Percentiles rank a stretch among this genome's conserved stretches.
These are phyloP conservation scores for Nycticebus coucang DNA, from an alignment of 2,113 vertebrate species.

Conservation along the genomic window DNA sequence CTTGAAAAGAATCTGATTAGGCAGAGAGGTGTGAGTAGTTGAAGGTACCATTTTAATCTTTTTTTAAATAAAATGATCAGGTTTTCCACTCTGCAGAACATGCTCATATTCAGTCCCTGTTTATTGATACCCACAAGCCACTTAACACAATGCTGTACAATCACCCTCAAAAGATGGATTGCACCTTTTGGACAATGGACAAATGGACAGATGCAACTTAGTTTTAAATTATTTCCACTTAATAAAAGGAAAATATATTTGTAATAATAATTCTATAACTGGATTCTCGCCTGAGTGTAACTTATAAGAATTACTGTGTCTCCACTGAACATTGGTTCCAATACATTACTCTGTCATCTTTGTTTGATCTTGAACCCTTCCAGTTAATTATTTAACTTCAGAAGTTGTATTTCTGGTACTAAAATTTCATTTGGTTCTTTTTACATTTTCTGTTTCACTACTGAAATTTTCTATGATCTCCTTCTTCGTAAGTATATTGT, in stretches of 20 bases:
- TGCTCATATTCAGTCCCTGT: not conserved
- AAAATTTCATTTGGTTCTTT: not conserved
- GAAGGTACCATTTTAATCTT: not conserved
- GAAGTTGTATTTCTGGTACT: not conserved
- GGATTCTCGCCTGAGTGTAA: not conserved
- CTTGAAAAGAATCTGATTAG: slow-evolving; percentile 30
- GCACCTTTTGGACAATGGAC: no score
- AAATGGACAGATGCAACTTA: not conserved
- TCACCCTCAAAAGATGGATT: not conserved
- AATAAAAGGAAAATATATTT: not conserved
- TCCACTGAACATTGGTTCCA: not conserved
- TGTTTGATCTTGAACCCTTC: not conserved
- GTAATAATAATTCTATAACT: not conserved
- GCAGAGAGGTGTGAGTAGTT: not conserved
- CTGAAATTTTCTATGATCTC: not conserved
- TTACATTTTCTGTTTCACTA: not conserved
- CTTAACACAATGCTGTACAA: not conserved
- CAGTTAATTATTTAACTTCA: not conserved
- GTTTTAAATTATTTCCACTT: not conserved
- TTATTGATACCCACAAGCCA: not conserved
- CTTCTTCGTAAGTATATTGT: not conserved
- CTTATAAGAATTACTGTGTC: not conserved
- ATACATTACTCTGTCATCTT: not conserved
- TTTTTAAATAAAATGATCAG: not conserved
- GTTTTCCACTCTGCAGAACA: not conserved